Evolutionary conservation across 2,113 vertebrate genomes (phyloP).

Genomic region (Symphodus melops): DNA sequence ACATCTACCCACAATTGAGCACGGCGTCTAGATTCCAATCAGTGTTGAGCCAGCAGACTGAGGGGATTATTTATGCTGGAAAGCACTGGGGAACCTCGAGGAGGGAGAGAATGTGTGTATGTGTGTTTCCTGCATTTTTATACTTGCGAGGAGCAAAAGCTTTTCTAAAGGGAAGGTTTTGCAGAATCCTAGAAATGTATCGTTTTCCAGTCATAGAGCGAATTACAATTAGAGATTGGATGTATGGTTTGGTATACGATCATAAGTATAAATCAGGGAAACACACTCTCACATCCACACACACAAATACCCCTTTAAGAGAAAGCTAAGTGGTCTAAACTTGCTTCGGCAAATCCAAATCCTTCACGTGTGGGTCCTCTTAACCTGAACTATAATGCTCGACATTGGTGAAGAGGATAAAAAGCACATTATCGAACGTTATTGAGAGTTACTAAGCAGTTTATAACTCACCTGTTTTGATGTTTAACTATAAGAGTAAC

Average conservation of each 20-base stretch:
- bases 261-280: too few relatives aligned
- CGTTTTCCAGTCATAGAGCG: conserved; percentile 16
- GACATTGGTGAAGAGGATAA: background rate
- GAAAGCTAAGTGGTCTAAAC: background rate
- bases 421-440: too few relatives aligned
- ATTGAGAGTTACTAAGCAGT: too few relatives aligned
- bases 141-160: conserved; percentile 45
- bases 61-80: conserved; percentile 83
- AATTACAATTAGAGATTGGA: conserved; percentile 11
- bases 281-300: background rate
- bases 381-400: background rate
- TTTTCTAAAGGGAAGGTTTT: conserved; percentile 13
- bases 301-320: background rate
- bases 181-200: conserved; percentile 11
- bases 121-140: conserved; percentile 35
- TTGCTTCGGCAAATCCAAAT: background rate
- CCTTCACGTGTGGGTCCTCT: background rate
- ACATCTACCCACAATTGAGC: conserved; percentile 79
- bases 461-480: too few relatives aligned
- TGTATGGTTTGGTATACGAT: conserved; percentile 9
- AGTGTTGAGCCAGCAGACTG: conserved; percentile 79
- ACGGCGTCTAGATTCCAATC: conserved; percentile 83
- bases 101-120: conserved; percentile 52
- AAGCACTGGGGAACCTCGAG: conserved; percentile 66
- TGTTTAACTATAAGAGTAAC: too few relatives aligned